Percentiles rank a stretch among this genome's conserved stretches.
These are phyloP conservation scores for Latrodectus elegans DNA, from an alignment of 2,888 invertebrate species.

Conservation along the genomic window DNA sequence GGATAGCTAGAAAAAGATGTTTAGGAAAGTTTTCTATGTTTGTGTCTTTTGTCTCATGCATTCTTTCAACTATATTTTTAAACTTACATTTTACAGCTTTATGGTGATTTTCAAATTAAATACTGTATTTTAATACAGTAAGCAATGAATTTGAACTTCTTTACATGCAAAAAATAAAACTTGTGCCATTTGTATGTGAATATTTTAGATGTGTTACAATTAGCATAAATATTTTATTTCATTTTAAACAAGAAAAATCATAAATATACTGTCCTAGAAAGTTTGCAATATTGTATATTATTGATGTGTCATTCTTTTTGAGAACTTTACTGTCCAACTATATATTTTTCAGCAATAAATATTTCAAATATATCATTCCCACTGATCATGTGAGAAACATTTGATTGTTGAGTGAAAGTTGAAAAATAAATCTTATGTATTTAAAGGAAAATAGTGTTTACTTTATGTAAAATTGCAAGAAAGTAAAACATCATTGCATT, in stretches of 20 bases:
- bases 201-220: constrained; percentile 47
- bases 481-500: too few relatives aligned
- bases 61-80: constrained; percentile 48
- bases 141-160: constrained; percentile 14
- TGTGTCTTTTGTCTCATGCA: constrained; percentile 17
- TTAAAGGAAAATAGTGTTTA: constrained; percentile 14
- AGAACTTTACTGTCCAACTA: constrained; percentile 57
- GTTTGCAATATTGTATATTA: constrained; percentile 47
- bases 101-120: constrained; percentile 50
- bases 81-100: constrained; percentile 59
- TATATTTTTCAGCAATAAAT: constrained; percentile 67
- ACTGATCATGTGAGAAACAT: constrained; percentile 61
- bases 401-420: constrained; percentile 66
- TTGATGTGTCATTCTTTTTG: constrained; percentile 61
- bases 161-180: constrained; percentile 9
- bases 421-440: constrained; percentile 67
- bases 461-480: too few relatives aligned
- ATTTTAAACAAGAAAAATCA: constrained; percentile 21
- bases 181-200: constrained; percentile 58
- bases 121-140: constrained; percentile 24
- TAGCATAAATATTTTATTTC: constrained; percentile 44
- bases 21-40: constrained; percentile 53
- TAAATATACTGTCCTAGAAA: constrained; percentile 30
- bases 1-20: constrained; percentile 15
- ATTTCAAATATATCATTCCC: constrained; percentile 64